These are phyloP conservation scores for Hystrix cristata DNA, from an alignment of 2,113 vertebrate species.

Conservation along the genomic window DNA sequence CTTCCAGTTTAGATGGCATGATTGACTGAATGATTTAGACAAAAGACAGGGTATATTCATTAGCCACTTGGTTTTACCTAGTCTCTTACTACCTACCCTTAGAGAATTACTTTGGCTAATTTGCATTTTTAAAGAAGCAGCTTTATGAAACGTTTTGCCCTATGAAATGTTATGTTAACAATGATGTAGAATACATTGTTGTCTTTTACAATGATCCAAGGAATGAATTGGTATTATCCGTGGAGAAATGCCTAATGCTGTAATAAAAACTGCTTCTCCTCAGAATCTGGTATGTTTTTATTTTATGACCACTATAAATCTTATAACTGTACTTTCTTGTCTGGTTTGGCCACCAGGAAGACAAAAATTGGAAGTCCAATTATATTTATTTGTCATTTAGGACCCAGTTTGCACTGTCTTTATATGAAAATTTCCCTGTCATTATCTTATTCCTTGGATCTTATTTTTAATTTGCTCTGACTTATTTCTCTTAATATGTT, in stretches of 20 bases:
- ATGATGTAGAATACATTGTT: background rate
- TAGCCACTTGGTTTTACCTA: background rate
- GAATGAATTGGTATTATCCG: background rate
- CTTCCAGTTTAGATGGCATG: background rate
- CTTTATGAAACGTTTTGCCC: background rate
- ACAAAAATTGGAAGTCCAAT: background rate
- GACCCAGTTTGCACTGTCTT: background rate
- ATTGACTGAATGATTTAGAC: background rate
- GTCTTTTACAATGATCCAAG: background rate
- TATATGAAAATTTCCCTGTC: background rate
- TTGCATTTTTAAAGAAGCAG: background rate
- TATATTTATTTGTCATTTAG: background rate
- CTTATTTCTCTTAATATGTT: constrained; percentile 1
- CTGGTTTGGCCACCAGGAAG: background rate
- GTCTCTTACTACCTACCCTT: background rate
- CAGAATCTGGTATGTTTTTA: background rate
- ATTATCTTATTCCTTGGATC: background rate
- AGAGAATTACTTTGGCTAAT: background rate
- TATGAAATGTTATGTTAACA: background rate
- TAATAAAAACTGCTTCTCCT: background rate
- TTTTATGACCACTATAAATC: background rate
- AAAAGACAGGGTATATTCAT: background rate
- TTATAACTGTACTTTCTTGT: background rate
- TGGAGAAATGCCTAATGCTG: background rate
- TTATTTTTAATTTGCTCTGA: constrained; percentile 27